Evolutionary conservation across 2,888 invertebrate species (phyloP).

Genomic region (Agrotis puta): DNA sequence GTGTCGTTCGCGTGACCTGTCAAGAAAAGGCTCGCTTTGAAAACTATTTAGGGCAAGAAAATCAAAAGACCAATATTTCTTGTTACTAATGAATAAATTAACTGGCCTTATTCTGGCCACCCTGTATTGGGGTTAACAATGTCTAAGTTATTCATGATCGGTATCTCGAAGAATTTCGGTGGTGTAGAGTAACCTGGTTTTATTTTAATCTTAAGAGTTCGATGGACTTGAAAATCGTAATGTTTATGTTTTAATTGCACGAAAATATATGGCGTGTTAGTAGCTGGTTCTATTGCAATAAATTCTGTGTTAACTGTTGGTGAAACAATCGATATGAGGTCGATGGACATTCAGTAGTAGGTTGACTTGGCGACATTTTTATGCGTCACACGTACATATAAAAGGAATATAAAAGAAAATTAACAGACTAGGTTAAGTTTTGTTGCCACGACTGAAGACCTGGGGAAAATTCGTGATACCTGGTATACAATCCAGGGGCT

Average conservation of each 20-base stretch:
- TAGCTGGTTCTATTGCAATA: background rate
- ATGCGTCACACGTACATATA: background rate
- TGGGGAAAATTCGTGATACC: too few species aligned
- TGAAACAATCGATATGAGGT: slow-evolving; percentile 49
- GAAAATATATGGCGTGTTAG: slow-evolving; percentile 7
- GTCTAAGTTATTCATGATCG: slow-evolving; percentile 47
- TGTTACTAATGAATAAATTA: slow-evolving; percentile 57
- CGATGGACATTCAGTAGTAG: slow-evolving; percentile 27
- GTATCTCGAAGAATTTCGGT: slow-evolving; percentile 40
- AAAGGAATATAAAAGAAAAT: too few species aligned
- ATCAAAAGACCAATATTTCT: slow-evolving; percentile 48
- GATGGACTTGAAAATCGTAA: background rate
- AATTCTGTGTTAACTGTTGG: slow-evolving; percentile 18
- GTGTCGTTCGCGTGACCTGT: slow-evolving; percentile 57
- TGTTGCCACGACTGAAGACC: too few species aligned
- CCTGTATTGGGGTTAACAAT: slow-evolving; percentile 28
- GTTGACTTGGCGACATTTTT: slow-evolving; percentile 26
- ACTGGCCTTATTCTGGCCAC: slow-evolving; percentile 50
- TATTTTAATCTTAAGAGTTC: slow-evolving; percentile 12
- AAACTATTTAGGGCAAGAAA: slow-evolving; percentile 63
- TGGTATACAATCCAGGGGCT: too few species aligned
- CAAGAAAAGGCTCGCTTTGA: slow-evolving; percentile 29
- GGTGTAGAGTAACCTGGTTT: slow-evolving; percentile 33
- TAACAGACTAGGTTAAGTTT: too few species aligned
- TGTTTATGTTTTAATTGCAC: slow-evolving; percentile 2